Percentiles rank a stretch among this genome's conserved stretches.
phyloP scores from a whole-genome alignment of 2,888 invertebrate genomes.

The Sminthurinus aureus region DNA sequence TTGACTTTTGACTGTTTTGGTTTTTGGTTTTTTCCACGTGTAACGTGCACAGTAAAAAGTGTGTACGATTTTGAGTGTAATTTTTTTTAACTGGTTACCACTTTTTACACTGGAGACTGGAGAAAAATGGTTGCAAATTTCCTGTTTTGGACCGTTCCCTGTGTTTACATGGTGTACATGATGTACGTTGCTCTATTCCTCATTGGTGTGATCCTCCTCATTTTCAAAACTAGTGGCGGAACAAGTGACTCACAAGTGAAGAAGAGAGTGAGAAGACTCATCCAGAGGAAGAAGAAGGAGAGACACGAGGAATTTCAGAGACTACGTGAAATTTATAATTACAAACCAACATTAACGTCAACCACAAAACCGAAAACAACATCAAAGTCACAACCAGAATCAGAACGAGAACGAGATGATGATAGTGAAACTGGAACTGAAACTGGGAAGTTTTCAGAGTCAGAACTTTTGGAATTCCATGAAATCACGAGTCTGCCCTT shows the following conservation, averaged over 20 bases:
- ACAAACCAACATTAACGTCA: too few relatives aligned
- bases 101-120: too few relatives aligned
- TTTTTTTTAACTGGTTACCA: too few relatives aligned
- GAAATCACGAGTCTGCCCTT: constrained; percentile 33
- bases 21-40: too few relatives aligned
- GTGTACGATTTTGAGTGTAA: too few relatives aligned
- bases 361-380: constrained; percentile 24
- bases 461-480: neutral
- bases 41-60: neutral
- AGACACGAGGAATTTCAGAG: constrained; percentile 46
- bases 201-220: neutral
- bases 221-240: neutral
- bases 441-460: neutral
- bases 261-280: constrained; percentile 40
- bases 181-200: neutral
- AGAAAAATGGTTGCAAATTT: neutral
- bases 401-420: too few relatives aligned
- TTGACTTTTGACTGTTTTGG: too few relatives aligned
- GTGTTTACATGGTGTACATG: constrained; percentile 2
- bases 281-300: constrained; percentile 48
- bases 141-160: neutral
- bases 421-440: too few relatives aligned
- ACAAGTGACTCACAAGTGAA: constrained; percentile 17
- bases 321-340: neutral
- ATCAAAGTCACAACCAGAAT: neutral